Percentiles rank a stretch among this genome's conserved stretches.
These are phyloP conservation scores for Hydractinia echinata DNA, from an alignment of 30 jellyfish, hydroid and myxozoan genomes.

Conservation along the genomic window DNA sequence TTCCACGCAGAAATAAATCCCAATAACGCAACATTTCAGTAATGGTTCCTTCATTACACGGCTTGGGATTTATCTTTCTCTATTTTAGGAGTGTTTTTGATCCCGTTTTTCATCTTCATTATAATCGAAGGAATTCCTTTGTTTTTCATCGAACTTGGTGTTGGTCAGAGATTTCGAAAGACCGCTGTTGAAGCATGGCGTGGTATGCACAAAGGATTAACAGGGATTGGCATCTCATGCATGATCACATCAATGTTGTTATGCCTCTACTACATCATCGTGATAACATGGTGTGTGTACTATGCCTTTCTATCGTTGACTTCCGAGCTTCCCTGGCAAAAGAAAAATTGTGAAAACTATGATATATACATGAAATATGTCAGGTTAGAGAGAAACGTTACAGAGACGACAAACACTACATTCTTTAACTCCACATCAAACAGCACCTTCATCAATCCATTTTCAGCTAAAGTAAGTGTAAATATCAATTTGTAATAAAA, in stretches of 20 bases:
- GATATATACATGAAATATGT: conserved; percentile 32
- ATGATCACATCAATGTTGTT: conserved; percentile 60
- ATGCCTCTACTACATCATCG: conserved; percentile 69
- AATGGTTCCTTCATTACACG: no score
- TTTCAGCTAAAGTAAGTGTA: no score
- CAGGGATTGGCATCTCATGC: conserved; percentile 80
- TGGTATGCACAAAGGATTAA: conserved; percentile 60
- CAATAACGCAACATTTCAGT: no score
- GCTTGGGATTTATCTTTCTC: neutral
- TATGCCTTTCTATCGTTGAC: conserved; percentile 68
- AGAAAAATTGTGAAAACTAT: conserved; percentile 59
- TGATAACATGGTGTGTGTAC: conserved; percentile 66
- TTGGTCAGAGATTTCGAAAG: conserved; percentile 72
- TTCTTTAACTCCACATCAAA: neutral
- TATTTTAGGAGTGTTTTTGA: conserved; percentile 67
- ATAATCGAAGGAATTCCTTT: conserved; percentile 80
- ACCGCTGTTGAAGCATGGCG: conserved; percentile 66
- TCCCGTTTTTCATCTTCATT: conserved; percentile 72
- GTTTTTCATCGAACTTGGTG: conserved; percentile 68
- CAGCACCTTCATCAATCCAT: no score
- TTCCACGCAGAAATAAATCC: no score
- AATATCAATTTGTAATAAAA: no score
- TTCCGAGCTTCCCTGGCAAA: conserved; percentile 64
- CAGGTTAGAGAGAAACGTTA: neutral
- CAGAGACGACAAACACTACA: neutral